phyloP scores from a whole-genome alignment of 2,797 vertebrate species.

The Orestias chungarensis region DNA sequence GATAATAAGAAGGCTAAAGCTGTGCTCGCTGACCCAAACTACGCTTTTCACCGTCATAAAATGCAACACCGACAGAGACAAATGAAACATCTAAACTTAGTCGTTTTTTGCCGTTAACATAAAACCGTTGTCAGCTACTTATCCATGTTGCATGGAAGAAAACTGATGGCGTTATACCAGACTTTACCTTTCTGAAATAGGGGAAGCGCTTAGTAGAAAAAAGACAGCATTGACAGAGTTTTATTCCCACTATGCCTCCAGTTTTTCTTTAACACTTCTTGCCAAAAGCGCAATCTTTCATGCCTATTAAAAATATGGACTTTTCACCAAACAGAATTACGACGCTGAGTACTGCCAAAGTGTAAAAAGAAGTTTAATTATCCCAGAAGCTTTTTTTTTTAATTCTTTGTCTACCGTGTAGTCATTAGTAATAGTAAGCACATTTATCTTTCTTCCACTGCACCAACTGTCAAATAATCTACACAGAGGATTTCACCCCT shows the following conservation, averaged over 20 bases:
- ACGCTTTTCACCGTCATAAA: too few species aligned
- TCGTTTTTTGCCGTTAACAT: neutral
- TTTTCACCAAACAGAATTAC: constrained; percentile 3
- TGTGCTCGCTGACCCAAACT: too few species aligned
- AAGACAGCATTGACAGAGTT: constrained; percentile 28
- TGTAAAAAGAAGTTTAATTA: neutral
- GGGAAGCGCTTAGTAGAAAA: constrained; percentile 23
- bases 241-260: constrained; percentile 18
- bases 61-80: too few species aligned
- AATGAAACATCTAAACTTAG: neutral
- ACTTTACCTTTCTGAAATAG: constrained; percentile 33
- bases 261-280: constrained; percentile 16
- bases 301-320: constrained; percentile 17
- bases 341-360: neutral
- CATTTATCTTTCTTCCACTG: constrained; percentile 15
- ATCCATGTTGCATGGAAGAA: constrained; percentile 18
- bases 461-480: constrained; percentile 1
- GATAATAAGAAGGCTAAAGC: too few species aligned
- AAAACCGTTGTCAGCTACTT: constrained; percentile 17
- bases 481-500: constrained; percentile 2
- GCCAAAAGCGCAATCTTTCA: constrained; percentile 23
- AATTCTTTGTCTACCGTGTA: constrained; percentile 14
- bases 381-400: neutral
- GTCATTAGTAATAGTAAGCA: constrained; percentile 27
- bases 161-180: constrained; percentile 3